Evolutionary conservation across 2,797 vertebrate genomes (phyloP).

Genomic region (Naso thynnoides): DNA sequence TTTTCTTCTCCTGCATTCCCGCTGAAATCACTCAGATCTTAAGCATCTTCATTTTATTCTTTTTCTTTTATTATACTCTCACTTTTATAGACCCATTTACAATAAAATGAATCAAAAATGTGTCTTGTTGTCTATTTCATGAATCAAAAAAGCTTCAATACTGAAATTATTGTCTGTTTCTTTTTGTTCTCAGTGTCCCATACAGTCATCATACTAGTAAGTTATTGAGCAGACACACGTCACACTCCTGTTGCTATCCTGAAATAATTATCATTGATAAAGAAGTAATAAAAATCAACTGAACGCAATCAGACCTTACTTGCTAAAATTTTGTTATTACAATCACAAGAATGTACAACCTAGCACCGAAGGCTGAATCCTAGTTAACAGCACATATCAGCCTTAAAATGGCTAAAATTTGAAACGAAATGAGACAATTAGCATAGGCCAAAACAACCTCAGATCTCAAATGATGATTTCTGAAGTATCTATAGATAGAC

Average conservation of each 20-base stretch:
- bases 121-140: slow-evolving; percentile 25
- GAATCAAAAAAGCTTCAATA: neutral
- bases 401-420: too few species aligned
- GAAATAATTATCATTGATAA: slow-evolving; percentile 3
- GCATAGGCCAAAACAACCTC: too few species aligned
- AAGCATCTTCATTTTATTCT: slow-evolving; percentile 21
- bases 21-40: slow-evolving; percentile 14
- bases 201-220: neutral
- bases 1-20: slow-evolving; percentile 32
- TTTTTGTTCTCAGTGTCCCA: neutral
- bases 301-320: neutral
- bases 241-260: neutral
- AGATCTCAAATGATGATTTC: too few species aligned
- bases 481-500: too few species aligned
- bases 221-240: neutral
- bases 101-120: slow-evolving; percentile 69
- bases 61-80: slow-evolving; percentile 15
- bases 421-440: too few species aligned
- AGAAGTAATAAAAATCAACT: neutral
- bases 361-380: neutral
- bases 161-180: neutral
- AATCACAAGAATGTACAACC: neutral
- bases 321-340: neutral
- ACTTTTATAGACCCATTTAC: slow-evolving; percentile 70
- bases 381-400: too few species aligned